Conservation (phyloP, 2,797 vertebrate species). For the Epinephelus coioides region DNA sequence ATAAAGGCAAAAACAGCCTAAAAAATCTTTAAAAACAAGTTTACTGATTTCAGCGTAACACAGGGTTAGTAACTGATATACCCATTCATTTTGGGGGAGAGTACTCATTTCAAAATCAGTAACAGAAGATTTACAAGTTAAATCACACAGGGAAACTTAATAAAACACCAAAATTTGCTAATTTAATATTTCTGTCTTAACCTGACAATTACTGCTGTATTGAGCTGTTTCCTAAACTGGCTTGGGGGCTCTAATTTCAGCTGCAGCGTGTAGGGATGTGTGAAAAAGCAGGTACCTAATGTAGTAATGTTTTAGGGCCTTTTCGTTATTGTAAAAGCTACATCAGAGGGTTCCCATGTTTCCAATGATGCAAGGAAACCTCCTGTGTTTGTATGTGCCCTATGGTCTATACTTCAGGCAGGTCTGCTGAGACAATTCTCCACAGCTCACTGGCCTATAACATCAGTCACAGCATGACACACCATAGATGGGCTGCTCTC, state of each 20-base stretch:
- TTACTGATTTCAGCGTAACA: too few relatives aligned
- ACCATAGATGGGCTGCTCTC: constrained; percentile 23
- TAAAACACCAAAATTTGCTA: neutral
- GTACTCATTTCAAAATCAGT: too few relatives aligned
- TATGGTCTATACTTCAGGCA: constrained; percentile 18
- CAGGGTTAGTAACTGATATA: too few relatives aligned
- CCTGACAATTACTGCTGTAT: constrained; percentile 11
- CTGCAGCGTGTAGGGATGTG: neutral
- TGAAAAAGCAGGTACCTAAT: neutral
- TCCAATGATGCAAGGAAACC: neutral
- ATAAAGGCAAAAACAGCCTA: too few relatives aligned
- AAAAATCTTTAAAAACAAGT: too few relatives aligned
- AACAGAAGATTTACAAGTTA: too few relatives aligned
- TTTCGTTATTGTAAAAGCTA: constrained; percentile 6
- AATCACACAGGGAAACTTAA: too few relatives aligned
- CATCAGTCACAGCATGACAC: constrained; percentile 46
- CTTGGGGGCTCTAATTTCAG: neutral
- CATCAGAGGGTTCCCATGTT: constrained; percentile 11
- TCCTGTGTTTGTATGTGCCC: neutral
- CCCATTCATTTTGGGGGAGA: too few relatives aligned
- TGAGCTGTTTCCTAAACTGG: neutral
- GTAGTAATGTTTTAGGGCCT: neutral
- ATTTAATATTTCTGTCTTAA: neutral
- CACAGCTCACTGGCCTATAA: constrained; percentile 17
- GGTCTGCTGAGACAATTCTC: constrained; percentile 20